Percentiles rank a stretch among this genome's conserved stretches.
phyloP scores from a whole-genome alignment of 1,140 invertebrate species.

The Solen grandis region DNA sequence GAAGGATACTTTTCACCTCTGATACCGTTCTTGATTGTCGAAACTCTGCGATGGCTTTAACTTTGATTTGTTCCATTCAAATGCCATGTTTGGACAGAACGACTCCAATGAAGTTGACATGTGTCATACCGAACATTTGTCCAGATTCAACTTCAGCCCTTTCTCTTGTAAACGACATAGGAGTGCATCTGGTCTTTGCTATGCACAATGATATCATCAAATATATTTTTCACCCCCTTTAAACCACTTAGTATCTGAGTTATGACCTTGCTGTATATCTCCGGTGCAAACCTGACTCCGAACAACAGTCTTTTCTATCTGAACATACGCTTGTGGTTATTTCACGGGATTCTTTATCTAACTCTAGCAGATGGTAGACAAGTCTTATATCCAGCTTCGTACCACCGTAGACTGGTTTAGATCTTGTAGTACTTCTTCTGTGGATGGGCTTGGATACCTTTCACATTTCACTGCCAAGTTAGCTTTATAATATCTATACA shows the following conservation, averaged over 20 bases:
- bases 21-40: too few species aligned
- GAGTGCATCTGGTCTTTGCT: too few species aligned
- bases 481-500: slow-evolving; percentile 61
- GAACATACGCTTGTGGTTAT: slow-evolving; percentile 61
- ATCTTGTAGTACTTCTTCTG: slow-evolving; percentile 60
- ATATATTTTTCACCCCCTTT: slow-evolving; percentile 51
- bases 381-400: slow-evolving; percentile 61
- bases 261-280: slow-evolving; percentile 59
- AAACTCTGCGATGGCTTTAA: too few species aligned
- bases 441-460: slow-evolving; percentile 55
- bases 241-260: slow-evolving; percentile 34
- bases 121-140: too few species aligned
- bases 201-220: slow-evolving; percentile 67
- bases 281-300: slow-evolving; percentile 57
- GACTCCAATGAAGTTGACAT: too few species aligned
- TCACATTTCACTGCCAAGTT: slow-evolving; percentile 56
- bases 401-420: slow-evolving; percentile 38
- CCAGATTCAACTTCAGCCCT: too few species aligned
- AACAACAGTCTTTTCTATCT: slow-evolving; percentile 37
- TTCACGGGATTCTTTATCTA: slow-evolving; percentile 44
- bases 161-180: too few species aligned
- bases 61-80: too few species aligned
- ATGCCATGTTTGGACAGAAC: too few species aligned
- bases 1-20: not conserved
- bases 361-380: slow-evolving; percentile 61